A percentile compares a stretch with the other conserved stretches of the same genome.
These are phyloP conservation scores for Arion vulgaris DNA, from an alignment of 1,140 invertebrate genomes.

Conservation along the genomic window DNA sequence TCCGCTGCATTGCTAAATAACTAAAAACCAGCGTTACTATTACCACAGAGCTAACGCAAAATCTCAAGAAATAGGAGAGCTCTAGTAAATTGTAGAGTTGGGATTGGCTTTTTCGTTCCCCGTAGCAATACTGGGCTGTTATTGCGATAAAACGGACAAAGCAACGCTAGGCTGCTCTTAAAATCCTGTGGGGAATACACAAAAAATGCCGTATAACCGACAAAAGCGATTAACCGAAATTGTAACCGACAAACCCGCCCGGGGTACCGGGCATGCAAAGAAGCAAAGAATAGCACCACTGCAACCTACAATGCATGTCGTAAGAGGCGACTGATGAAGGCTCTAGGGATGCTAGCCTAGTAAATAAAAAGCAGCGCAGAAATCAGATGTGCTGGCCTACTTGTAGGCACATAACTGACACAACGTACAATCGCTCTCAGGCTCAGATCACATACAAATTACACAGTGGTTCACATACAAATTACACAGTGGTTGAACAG, in stretches of 20 bases:
- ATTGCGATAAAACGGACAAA: neutral
- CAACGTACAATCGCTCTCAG: no score
- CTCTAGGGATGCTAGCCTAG: no score
- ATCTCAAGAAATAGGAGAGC: neutral
- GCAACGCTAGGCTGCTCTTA: neutral
- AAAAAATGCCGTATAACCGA: neutral
- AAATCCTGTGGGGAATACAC: neutral
- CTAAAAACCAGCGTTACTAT: neutral
- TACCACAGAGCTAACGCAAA: neutral
- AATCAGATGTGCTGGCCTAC: no score
- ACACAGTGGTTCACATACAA: no score
- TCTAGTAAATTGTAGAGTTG: neutral
- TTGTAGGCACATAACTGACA: no score
- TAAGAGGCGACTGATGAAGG: no score
- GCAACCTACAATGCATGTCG: no score
- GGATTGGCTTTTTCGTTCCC: conserved; percentile 31
- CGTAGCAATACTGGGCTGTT: conserved; percentile 33
- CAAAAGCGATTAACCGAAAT: neutral
- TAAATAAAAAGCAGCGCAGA: no score
- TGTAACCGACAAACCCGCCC: neutral
- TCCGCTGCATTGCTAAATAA: conserved; percentile 20
- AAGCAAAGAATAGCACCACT: no score
- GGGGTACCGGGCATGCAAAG: no score
- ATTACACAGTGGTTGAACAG: no score
- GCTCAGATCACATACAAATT: no score